A percentile compares a stretch with the other conserved stretches of the same genome.
These are phyloP conservation scores for Notodromas monacha DNA, from an alignment of 2,888 invertebrate genomes.

Conservation along the genomic window DNA sequence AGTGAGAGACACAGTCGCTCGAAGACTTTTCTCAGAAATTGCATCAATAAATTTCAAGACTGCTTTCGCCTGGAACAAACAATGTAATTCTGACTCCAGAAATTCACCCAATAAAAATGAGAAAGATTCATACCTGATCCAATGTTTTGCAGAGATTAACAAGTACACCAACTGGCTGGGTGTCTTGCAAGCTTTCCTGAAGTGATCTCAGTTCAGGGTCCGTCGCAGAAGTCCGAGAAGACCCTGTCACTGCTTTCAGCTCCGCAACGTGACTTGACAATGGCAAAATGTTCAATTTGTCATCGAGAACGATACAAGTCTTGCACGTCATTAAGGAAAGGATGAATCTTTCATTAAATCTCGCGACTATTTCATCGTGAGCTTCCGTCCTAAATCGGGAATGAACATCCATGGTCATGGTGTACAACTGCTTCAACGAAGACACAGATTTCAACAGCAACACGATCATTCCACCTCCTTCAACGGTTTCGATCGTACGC, in stretches of 20 bases:
- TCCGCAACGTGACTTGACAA: conserved; percentile 57
- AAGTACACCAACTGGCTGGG: conserved; percentile 62
- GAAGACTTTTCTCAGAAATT: conserved; percentile 55
- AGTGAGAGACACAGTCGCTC: conserved; percentile 71
- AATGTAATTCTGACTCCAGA: too few species aligned
- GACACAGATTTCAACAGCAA: conserved; percentile 49
- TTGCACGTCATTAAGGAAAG: conserved; percentile 57
- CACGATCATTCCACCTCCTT: conserved; percentile 76
- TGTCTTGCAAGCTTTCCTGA: conserved; percentile 49
- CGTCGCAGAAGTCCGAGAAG: conserved; percentile 13
- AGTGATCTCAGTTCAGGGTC: conserved; percentile 32
- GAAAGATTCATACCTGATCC: conserved; percentile 42
- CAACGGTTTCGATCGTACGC: conserved; percentile 84
- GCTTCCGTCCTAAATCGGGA: conserved; percentile 75
- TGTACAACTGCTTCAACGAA: conserved; percentile 70
- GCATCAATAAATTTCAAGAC: conserved; percentile 74
- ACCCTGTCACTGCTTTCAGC: conserved; percentile 29
- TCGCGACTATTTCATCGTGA: conserved; percentile 53
- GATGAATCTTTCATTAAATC: conserved; percentile 87
- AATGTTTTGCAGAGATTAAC: conserved; percentile 62
- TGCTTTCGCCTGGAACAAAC: conserved; percentile 31
- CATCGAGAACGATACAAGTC: conserved; percentile 71
- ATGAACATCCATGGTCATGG: conserved; percentile 96
- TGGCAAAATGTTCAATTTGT: conserved; percentile 61
- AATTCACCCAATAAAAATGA: too few species aligned